Evolutionary conservation across 2,113 vertebrate genomes (phyloP).

Genomic region (Zapus hudsonius): DNA sequence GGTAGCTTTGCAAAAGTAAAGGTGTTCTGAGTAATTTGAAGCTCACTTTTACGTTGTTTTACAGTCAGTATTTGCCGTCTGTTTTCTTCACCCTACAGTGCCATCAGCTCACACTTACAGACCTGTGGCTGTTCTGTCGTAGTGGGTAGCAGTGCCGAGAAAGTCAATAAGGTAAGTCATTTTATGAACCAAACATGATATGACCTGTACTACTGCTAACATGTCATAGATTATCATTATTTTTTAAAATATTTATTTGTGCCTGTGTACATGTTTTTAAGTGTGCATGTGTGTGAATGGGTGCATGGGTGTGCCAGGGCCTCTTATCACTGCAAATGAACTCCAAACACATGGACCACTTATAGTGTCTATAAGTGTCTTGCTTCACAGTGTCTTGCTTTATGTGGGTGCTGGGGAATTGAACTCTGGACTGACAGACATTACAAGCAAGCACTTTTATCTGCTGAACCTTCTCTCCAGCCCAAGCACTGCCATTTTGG

Average conservation of each 20-base stretch:
- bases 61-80: constrained; percentile 30
- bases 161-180: constrained; percentile 96
- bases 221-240: not conserved
- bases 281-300: too few relatives aligned
- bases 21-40: not conserved
- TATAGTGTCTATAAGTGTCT: too few relatives aligned
- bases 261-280: too few relatives aligned
- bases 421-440: too few relatives aligned
- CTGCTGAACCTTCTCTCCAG: too few relatives aligned
- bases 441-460: too few relatives aligned
- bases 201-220: not conserved
- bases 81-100: constrained; percentile 85
- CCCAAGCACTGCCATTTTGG: not conserved
- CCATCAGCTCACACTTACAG: constrained; percentile 97
- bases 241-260: too few relatives aligned
- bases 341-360: too few relatives aligned
- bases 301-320: too few relatives aligned
- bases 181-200: constrained; percentile 40
- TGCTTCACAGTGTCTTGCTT: too few relatives aligned
- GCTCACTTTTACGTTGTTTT: not conserved
- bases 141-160: constrained; percentile 96
- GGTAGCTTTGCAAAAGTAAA: not conserved
- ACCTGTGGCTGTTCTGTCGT: constrained; percentile 98
- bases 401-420: too few relatives aligned
- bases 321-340: too few relatives aligned